Conservation (phyloP, 2,888 invertebrate genomes). For the Cryptus viduatorius region DNA sequence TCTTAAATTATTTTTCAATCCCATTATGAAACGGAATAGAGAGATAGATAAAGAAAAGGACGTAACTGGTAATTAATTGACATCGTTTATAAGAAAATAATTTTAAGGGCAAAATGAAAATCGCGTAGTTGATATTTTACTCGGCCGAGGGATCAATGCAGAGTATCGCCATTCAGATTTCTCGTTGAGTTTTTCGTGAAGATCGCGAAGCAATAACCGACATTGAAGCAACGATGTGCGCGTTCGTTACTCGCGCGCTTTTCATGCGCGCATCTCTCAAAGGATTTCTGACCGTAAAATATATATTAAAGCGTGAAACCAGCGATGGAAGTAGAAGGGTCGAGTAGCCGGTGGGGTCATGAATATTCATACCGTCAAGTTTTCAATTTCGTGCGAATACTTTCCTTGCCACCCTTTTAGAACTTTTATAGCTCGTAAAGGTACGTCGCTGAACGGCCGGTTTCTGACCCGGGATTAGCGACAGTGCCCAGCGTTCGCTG, state of each 20-base stretch:
- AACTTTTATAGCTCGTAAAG: slow-evolving; percentile 83
- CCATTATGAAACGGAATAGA: too few species aligned
- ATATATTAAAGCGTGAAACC: slow-evolving; percentile 79
- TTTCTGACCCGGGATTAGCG: slow-evolving; percentile 67
- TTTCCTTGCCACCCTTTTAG: slow-evolving; percentile 79
- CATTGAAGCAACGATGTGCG: slow-evolving; percentile 15
- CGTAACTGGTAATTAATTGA: too few species aligned
- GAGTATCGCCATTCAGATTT: not conserved
- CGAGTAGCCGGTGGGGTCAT: slow-evolving; percentile 71
- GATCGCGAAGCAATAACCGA: not conserved
- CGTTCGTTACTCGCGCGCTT: slow-evolving; percentile 8
- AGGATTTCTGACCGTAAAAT: slow-evolving; percentile 78
- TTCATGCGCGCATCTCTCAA: slow-evolving; percentile 59
- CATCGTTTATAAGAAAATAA: not conserved
- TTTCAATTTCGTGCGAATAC: slow-evolving; percentile 83
- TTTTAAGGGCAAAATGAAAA: not conserved
- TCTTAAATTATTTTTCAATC: too few species aligned
- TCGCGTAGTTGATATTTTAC: not conserved
- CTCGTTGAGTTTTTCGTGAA: not conserved
- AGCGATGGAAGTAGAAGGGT: slow-evolving; percentile 47
- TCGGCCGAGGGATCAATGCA: not conserved
- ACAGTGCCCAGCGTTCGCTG: slow-evolving; percentile 50
- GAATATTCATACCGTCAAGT: slow-evolving; percentile 83
- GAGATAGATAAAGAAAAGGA: too few species aligned
- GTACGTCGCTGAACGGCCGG: slow-evolving; percentile 66